Evolutionary conservation across 2,888 invertebrate species (phyloP), one percentile per base, ranked within the genome.

Genomic region (Hecatera dysodea): DNA sequence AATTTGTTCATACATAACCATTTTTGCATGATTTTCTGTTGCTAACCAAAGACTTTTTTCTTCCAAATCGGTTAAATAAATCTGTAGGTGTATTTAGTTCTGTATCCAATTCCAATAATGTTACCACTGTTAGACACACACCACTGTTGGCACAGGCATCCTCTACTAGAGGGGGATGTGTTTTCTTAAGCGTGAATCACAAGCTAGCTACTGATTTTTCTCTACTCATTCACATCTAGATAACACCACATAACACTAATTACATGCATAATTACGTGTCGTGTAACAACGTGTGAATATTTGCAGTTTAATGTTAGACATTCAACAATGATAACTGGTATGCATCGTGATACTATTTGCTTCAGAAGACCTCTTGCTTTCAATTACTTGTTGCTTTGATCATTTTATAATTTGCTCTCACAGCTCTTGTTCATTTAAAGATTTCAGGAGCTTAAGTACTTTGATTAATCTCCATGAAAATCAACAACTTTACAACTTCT

Each of bases 271-370:
- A 67, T 75, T n/a, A 33, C 52, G 36, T 55, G 22, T 60, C 55
- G 36, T 74, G 70, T 33, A 48, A 75, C 42, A 61, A 68, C 36
- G 76, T 73, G 73, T 69, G 60, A 73, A 68, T 27, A 76, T 76
- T 76, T 17, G 22, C 77, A n/a, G 53, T 42, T 60, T 12, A 39
- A 57, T 52, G 33, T 50, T 29, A 46, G 17, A 27, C n/a, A 46
- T 17, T 53, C 46, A 55, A 46, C 12, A 48, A 9, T 15, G 39
- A 33, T 17, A 8, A n/a, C 44, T 39, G 12, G 39, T 11, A 17
- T 17, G 24, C 24, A 8, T 24, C 27, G 27, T 6, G 17, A 24
- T 22, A 22, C 15, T 5, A 39, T 52, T 44, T 53, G 36, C 2
- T 55, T 53, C 0, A n/a, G 52, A 44, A 17, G 36, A 17, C 6